Conservation (phyloP, 2,888 invertebrate genomes). For the Unio delphinus region DNA sequence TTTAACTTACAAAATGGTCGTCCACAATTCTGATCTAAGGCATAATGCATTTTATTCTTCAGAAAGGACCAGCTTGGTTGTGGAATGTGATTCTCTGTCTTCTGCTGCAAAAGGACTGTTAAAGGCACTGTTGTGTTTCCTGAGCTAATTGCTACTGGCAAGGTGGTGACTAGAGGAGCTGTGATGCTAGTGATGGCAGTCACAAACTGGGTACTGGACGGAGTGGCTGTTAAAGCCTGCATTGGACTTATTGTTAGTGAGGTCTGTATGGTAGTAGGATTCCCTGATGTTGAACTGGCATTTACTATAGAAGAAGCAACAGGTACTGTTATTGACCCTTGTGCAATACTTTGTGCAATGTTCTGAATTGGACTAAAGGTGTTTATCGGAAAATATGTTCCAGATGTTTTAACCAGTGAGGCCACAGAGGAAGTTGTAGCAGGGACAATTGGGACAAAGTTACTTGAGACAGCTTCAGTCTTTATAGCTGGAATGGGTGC, state of each 20-base stretch:
- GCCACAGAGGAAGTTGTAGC: slow-evolving; percentile 16
- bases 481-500: slow-evolving; percentile 1
- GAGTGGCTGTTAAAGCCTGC: slow-evolving; percentile 28
- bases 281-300: slow-evolving; percentile 16
- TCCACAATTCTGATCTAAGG: slow-evolving; percentile 75
- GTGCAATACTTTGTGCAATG: slow-evolving; percentile 17
- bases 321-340: slow-evolving; percentile 3
- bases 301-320: background rate
- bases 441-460: slow-evolving; percentile 38
- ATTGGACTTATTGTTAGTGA: slow-evolving; percentile 18
- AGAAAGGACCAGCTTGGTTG: slow-evolving; percentile 54
- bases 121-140: slow-evolving; percentile 32
- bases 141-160: slow-evolving; percentile 15
- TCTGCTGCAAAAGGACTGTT: slow-evolving; percentile 52
- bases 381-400: slow-evolving; percentile 88
- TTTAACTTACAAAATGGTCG: slow-evolving; percentile 86
- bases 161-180: slow-evolving; percentile 1
- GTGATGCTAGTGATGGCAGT: slow-evolving; percentile 7
- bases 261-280: slow-evolving; percentile 13
- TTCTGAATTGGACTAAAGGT: slow-evolving; percentile 9
- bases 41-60: slow-evolving; percentile 62
- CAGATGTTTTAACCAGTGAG: slow-evolving; percentile 89
- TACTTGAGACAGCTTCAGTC: slow-evolving; percentile 5
- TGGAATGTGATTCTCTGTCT: slow-evolving; percentile 35
- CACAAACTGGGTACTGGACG: slow-evolving; percentile 16